Conservation (phyloP, 2,888 invertebrate genomes). For the Drosophila borealis region DNA sequence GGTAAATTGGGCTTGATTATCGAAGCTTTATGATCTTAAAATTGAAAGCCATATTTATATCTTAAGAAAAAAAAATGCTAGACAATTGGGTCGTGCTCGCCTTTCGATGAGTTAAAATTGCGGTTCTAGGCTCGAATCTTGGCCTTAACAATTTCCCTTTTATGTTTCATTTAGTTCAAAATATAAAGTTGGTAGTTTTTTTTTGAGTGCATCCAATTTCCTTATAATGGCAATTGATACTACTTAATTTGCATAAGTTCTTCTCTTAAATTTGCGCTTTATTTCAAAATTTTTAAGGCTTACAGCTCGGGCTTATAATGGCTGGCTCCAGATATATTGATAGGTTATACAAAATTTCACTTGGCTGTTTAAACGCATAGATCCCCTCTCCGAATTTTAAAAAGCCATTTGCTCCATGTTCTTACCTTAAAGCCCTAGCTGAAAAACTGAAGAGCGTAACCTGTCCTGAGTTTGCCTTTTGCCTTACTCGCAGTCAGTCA, state of each 20-base stretch:
- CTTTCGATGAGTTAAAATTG: no score
- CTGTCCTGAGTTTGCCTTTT: slow-evolving; percentile 36
- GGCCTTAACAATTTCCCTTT: no score
- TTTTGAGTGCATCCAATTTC: no score
- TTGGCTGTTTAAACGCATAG: slow-evolving; percentile 8
- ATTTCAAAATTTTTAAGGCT: slow-evolving; percentile 4
- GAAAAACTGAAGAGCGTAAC: slow-evolving; percentile 32
- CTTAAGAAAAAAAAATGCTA: no score
- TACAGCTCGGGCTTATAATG: background rate
- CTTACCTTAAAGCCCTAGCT: slow-evolving; percentile 45
- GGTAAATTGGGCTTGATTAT: background rate
- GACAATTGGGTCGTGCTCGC: no score
- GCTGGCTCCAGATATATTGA: slow-evolving; percentile 5
- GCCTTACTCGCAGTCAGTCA: background rate
- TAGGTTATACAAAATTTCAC: slow-evolving; percentile 35
- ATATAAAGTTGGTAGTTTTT: no score
- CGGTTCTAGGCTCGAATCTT: no score
- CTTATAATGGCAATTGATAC: background rate
- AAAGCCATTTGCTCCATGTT: slow-evolving; percentile 39
- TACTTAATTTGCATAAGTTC: slow-evolving; percentile 2
- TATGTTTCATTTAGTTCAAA: no score
- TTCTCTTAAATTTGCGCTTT: background rate
- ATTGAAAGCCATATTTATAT: no score
- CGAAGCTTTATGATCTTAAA: no score
- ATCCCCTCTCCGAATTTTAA: slow-evolving; percentile 6